phyloP scores from a whole-genome alignment of 2,797 vertebrate species.

The Acipenser ruthenus region DNA sequence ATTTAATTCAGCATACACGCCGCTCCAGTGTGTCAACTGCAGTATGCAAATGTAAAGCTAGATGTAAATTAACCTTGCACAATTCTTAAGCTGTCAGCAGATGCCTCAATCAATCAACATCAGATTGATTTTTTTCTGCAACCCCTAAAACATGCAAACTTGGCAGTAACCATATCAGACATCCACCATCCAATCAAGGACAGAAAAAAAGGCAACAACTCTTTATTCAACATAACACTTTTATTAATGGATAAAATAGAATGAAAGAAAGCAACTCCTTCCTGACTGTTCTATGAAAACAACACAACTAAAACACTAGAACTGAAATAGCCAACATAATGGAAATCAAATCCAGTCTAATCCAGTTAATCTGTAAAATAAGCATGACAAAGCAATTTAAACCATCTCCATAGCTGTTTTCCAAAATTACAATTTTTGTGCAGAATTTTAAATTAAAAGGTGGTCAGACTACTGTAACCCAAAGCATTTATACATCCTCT shows the following conservation, averaged over 20 bases:
- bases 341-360: conserved; percentile 27
- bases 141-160: too few relatives aligned
- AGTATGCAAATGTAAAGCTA: too few relatives aligned
- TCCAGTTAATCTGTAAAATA: conserved; percentile 30
- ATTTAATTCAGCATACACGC: too few relatives aligned
- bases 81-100: too few relatives aligned
- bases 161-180: too few relatives aligned
- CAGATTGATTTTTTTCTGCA: too few relatives aligned
- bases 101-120: too few relatives aligned
- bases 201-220: too few relatives aligned
- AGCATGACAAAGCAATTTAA: conserved; percentile 14
- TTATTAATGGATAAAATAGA: conserved; percentile 43
- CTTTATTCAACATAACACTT: conserved; percentile 48
- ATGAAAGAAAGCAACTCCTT: conserved; percentile 33
- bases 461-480: neutral
- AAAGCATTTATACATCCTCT: neutral
- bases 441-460: conserved; percentile 9
- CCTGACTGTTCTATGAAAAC: conserved; percentile 41
- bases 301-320: conserved; percentile 38
- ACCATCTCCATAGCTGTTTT: conserved; percentile 13
- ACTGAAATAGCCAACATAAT: conserved; percentile 27
- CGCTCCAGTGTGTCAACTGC: too few relatives aligned
- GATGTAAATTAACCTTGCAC: too few relatives aligned
- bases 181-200: too few relatives aligned
- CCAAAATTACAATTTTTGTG: conserved; percentile 5